These are phyloP conservation scores for Hapalemur alaotrensis DNA, from an alignment of 2,797 vertebrate genomes.

Conservation along the genomic window DNA sequence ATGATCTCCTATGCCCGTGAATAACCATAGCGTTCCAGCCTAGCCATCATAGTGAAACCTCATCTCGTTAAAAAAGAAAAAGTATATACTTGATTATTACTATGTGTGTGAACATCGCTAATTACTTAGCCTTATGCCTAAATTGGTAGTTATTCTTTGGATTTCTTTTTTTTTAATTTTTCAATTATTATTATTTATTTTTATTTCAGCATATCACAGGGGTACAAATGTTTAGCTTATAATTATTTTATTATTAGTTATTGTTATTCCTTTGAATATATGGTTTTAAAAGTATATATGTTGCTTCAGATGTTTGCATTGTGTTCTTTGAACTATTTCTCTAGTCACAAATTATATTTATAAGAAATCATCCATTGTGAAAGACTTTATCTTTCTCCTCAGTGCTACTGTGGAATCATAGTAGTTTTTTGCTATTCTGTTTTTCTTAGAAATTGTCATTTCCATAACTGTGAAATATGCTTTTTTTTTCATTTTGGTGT, in stretches of 20 bases:
- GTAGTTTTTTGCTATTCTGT: background rate
- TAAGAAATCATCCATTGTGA: slow-evolving; percentile 48
- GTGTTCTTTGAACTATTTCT: slow-evolving; percentile 28
- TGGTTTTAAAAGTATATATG: background rate
- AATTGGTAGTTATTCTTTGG: slow-evolving; percentile 21
- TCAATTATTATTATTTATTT: too few species aligned
- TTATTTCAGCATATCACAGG: too few species aligned
- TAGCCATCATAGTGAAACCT: background rate
- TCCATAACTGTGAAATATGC: background rate
- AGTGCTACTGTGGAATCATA: background rate
- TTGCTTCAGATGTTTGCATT: slow-evolving; percentile 39
- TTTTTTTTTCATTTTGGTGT: slow-evolving; percentile 13
- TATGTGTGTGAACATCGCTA: background rate
- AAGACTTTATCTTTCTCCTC: slow-evolving; percentile 30
- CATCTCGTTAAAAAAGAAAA: background rate
- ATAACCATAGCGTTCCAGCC: background rate
- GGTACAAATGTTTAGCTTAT: too few species aligned
- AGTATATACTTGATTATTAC: background rate
- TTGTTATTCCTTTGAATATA: background rate
- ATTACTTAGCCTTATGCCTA: background rate
- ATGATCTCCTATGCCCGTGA: background rate
- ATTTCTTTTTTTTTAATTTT: background rate
- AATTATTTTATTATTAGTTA: too few species aligned
- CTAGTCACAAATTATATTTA: slow-evolving; percentile 12
- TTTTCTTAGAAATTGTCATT: slow-evolving; percentile 52